Conservation (phyloP, 2,888 invertebrate genomes). For the Lepas anatifera region DNA sequence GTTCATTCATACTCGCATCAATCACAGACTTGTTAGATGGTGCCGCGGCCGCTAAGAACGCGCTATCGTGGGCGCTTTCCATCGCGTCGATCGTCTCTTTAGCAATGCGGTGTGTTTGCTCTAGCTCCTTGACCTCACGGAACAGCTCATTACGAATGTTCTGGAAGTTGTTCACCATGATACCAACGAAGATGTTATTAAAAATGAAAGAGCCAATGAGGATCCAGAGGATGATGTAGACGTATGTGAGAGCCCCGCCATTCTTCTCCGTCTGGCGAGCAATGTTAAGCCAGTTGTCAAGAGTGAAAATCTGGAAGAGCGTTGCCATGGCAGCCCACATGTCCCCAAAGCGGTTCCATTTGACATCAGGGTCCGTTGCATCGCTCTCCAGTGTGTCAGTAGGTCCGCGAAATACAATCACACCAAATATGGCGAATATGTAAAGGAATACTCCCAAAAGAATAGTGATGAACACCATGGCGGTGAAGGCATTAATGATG, state of each 20-base stretch:
- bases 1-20: no score
- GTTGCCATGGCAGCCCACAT: constrained; percentile 24
- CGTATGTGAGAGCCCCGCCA: constrained; percentile 17
- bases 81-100: background rate
- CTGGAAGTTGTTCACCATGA: constrained; percentile 27
- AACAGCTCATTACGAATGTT: constrained; percentile 22
- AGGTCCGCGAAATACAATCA: constrained; percentile 18
- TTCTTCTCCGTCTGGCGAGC: constrained; percentile 19
- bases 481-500: constrained; percentile 26
- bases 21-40: no score
- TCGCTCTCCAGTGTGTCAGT: background rate
- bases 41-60: no score
- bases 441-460: background rate
- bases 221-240: constrained; percentile 25
- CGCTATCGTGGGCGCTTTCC: no score
- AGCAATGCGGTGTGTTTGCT: background rate
- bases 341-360: constrained; percentile 18
- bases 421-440: constrained; percentile 4
- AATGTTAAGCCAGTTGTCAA: constrained; percentile 26
- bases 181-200: constrained; percentile 27
- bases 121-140: background rate
- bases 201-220: constrained; percentile 27
- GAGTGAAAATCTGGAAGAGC: constrained; percentile 27
- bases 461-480: constrained; percentile 22
- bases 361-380: no score